Evolutionary conservation across 2,888 invertebrate genomes (phyloP), one percentile per base, ranked within the genome.

Genomic region (Phyto melanocephala): DNA sequence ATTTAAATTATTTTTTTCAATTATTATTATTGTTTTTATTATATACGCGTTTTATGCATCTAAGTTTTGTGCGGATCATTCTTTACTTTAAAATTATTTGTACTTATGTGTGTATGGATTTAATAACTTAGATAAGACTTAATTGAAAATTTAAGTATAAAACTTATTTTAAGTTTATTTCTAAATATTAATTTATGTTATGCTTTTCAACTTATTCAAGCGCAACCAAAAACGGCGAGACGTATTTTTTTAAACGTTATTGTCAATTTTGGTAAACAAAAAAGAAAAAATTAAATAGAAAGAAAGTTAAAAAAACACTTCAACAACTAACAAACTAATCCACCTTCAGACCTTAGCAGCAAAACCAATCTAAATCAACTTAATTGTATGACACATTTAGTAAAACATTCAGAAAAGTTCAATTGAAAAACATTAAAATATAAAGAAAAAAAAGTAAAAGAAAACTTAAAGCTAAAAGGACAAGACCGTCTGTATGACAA

Each of bases 371-470:
- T 58, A 79, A 72, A 67, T 72, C 67, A 72, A 67, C 60, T 80
- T 35, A 74, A 68, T 74, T 72, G 67, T 24, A 72, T 67, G 50
- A 72, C 65, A 72, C 79, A 79, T 72, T 65, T 45, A 52, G 65
- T 60, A 72, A 70, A 79, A 67, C 65, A 52, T 67, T 52, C 52
- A 72, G 79, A 72, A 79, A 79, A 72, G 10, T 67, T 74, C 72
- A 80, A 74, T 80, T 67, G 79, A 80, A 80, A 79, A 72, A 52
- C 54, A 68, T 79, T 58, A 60, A 67, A 71, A 50, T 11, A 60
- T 17, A 54, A 54, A 52, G 67, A 74, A 24, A 47, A 22, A 6
- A 42, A 20, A 62, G 1, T 3, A 28, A 35, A 4, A 65, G 22
- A 79, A 79, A 65, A 65, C 58, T 42, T 20, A 15, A 52, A 67